phyloP scores from a whole-genome alignment of 2,888 invertebrate genomes.

The Glyphotaelius pellucidus region DNA sequence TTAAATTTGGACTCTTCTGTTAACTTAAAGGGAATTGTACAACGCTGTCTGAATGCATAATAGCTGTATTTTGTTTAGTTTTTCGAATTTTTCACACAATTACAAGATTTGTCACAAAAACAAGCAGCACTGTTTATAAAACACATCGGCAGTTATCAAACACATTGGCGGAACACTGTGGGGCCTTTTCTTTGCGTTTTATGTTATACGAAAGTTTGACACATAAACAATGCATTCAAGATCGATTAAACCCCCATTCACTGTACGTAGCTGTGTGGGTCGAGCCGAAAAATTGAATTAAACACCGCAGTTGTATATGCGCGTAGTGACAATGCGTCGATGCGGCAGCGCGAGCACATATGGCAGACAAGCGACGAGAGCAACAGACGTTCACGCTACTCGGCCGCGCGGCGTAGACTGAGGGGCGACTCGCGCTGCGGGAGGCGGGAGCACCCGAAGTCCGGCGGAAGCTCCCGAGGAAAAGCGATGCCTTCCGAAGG shows the following conservation, averaged over 20 bases:
- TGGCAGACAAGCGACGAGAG: slow-evolving; percentile 67
- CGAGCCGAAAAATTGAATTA: slow-evolving; percentile 8
- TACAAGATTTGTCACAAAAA: slow-evolving; percentile 8
- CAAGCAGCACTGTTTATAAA: slow-evolving; percentile 16
- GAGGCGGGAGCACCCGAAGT: slow-evolving; percentile 65
- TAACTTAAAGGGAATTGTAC: slow-evolving; percentile 16
- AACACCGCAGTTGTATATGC: slow-evolving; percentile 66
- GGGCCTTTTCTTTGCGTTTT: background rate
- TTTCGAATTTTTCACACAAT: background rate
- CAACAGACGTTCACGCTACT: slow-evolving; percentile 52
- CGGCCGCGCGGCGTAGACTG: slow-evolving; percentile 65
- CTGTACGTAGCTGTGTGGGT: slow-evolving; percentile 10
- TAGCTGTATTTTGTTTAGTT: slow-evolving; percentile 3
- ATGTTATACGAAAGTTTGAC: slow-evolving; percentile 13
- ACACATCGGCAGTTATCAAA: slow-evolving; percentile 37
- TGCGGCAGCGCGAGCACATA: slow-evolving; percentile 64
- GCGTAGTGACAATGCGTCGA: slow-evolving; percentile 51
- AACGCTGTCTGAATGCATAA: background rate
- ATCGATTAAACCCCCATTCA: slow-evolving; percentile 34
- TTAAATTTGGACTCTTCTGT: slow-evolving; percentile 2
- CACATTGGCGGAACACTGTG: slow-evolving; percentile 4
- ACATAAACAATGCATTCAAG: slow-evolving; percentile 25
- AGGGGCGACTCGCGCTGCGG: slow-evolving; percentile 58
- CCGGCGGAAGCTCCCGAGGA: slow-evolving; percentile 68
- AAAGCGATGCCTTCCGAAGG: slow-evolving; percentile 68